Conservation (phyloP, 2,888 invertebrate species). For the Pristionchus entomophagus region DNA sequence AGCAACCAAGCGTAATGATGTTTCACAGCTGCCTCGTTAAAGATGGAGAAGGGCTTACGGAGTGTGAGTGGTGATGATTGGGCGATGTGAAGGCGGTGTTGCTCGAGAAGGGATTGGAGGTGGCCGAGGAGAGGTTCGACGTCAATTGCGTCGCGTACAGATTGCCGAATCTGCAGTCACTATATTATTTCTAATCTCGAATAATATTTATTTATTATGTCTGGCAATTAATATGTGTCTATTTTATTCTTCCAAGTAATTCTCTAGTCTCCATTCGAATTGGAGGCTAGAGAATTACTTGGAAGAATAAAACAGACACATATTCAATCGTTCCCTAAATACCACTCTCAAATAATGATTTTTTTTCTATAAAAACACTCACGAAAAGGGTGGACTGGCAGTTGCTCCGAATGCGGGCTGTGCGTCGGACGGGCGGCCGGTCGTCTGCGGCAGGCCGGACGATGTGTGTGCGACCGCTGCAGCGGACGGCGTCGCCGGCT, state of each 20-base stretch:
- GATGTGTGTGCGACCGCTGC: conserved; percentile 73
- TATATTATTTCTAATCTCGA: background rate
- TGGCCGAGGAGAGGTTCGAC: background rate
- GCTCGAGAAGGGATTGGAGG: background rate
- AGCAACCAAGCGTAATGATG: no score
- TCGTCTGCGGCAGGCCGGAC: conserved; percentile 80
- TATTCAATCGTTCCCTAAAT: background rate
- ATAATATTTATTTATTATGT: no score
- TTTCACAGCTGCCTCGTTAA: no score
- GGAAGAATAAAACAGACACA: no score
- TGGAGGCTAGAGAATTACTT: no score
- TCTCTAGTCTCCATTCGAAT: no score
- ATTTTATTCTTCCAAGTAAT: no score
- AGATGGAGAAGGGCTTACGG: no score
- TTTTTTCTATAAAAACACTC: background rate
- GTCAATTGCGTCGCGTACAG: conserved; percentile 19
- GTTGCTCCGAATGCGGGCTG: conserved; percentile 64
- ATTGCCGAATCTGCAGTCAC: background rate
- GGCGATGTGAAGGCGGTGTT: conserved; percentile 41
- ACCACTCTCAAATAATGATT: background rate
- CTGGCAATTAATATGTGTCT: no score
- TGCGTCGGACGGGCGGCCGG: conserved; percentile 78
- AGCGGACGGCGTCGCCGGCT: conserved; percentile 60
- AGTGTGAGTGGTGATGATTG: background rate
- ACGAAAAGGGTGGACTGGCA: conserved; percentile 64